Evolutionary conservation across 2,113 vertebrate species (phyloP).

Genomic region (Macrotus californicus): DNA sequence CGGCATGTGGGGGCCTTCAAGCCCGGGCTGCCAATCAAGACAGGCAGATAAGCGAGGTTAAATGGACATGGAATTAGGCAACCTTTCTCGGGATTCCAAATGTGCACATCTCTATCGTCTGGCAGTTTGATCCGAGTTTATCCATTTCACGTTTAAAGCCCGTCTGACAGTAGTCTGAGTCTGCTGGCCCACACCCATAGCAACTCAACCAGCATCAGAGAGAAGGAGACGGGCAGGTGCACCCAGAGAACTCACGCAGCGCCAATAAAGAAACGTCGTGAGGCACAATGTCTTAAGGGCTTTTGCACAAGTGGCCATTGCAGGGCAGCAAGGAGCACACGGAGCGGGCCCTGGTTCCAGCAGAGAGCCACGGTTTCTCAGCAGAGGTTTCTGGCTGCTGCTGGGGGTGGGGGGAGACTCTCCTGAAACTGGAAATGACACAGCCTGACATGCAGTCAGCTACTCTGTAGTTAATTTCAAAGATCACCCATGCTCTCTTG

Average conservation of each 20-base stretch:
- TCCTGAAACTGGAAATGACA: background rate
- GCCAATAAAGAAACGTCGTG: background rate
- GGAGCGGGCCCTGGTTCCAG: background rate
- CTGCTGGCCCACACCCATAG: background rate
- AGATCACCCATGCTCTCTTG: background rate
- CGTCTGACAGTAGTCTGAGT: background rate
- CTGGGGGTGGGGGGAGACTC: background rate
- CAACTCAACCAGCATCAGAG: background rate
- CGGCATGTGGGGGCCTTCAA: background rate
- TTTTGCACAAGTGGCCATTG: background rate
- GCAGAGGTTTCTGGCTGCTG: background rate
- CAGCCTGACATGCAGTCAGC: background rate
- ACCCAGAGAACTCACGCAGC: background rate
- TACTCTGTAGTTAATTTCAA: conserved; percentile 4
- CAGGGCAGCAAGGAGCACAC: background rate
- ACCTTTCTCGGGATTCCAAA: background rate
- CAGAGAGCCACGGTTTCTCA: background rate
- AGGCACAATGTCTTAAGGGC: background rate
- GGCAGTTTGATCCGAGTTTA: background rate
- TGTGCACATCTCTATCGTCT: background rate
- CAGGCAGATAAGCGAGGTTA: background rate
- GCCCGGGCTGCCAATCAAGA: background rate
- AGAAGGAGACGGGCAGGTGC: background rate
- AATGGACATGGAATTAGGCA: background rate
- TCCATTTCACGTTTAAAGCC: background rate